A percentile compares a stretch with the other conserved stretches of the same genome.
Conservation (phyloP, 2,888 invertebrate species). For the Ernsta delagoae region DNA sequence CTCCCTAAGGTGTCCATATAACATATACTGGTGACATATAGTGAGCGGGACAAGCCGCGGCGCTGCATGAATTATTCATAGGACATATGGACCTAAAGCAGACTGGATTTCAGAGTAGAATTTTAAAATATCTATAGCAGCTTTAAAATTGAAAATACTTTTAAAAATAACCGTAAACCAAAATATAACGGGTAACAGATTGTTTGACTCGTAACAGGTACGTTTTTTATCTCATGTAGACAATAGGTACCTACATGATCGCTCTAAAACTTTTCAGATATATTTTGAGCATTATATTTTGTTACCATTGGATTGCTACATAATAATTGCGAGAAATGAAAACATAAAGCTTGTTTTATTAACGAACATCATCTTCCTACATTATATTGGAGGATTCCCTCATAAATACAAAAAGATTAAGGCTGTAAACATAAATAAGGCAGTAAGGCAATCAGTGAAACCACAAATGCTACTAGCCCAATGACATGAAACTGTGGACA, state of each 20-base stretch:
- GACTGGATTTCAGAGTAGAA: slow-evolving; percentile 81
- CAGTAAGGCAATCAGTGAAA: slow-evolving; percentile 39
- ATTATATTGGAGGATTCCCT: slow-evolving; percentile 13
- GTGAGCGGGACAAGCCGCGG: slow-evolving; percentile 71
- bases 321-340: no score
- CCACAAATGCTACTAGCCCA: slow-evolving; percentile 38
- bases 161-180: slow-evolving; percentile 63
- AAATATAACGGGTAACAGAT: slow-evolving; percentile 36
- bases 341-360: not conserved
- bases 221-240: no score
- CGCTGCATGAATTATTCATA: slow-evolving; percentile 79
- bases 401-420: slow-evolving; percentile 37
- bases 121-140: slow-evolving; percentile 79
- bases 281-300: no score
- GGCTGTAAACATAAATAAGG: slow-evolving; percentile 38
- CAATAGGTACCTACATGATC: no score
- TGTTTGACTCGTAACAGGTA: not conserved
- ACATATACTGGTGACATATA: slow-evolving; percentile 58
- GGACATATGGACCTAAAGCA: slow-evolving; percentile 83
- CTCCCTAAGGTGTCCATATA: slow-evolving; percentile 5
- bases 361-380: slow-evolving; percentile 17
- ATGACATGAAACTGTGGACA: slow-evolving; percentile 36
- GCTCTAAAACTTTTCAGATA: not conserved
- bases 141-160: slow-evolving; percentile 76
- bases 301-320: no score